These are phyloP conservation scores for Thryonomys swinderianus DNA, from an alignment of 2,113 vertebrate species.

Conservation along the genomic window DNA sequence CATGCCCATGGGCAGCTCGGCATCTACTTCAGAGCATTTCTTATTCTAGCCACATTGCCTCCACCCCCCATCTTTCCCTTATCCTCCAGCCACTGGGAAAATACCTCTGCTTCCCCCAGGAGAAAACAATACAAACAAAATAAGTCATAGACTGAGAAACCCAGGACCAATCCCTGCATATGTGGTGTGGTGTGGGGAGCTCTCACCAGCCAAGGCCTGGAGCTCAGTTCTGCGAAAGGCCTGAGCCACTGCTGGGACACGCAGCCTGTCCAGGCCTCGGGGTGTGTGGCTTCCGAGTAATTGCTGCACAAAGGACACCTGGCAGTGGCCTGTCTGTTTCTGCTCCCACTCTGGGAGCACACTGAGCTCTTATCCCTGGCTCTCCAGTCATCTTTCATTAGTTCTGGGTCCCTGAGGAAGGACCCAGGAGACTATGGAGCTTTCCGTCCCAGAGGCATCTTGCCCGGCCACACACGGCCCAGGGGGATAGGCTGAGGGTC, in stretches of 20 bases:
- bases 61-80: fast-evolving
- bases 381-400: slow-evolving; percentile 88
- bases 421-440: slow-evolving; percentile 81
- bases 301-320: slow-evolving; percentile 85
- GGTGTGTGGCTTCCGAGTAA: slow-evolving; percentile 79
- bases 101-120: neutral
- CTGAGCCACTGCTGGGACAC: neutral
- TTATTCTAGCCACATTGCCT: fast-evolving
- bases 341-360: slow-evolving; percentile 82
- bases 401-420: slow-evolving; percentile 61
- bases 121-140: neutral
- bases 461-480: slow-evolving; percentile 82
- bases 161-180: fast-evolving
- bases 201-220: neutral
- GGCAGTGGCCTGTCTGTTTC: slow-evolving; percentile 80
- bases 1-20: fast-evolving
- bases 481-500: slow-evolving; percentile 86
- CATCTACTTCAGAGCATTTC: fast-evolving
- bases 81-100: neutral
- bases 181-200: fast-evolving
- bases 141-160: neutral
- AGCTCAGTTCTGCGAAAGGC: neutral
- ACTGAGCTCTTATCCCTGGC: slow-evolving; percentile 87
- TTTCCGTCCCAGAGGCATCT: slow-evolving; percentile 87
- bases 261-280: slow-evolving; percentile 66